Percentiles rank a stretch among this genome's conserved stretches.
Conservation (phyloP, 2,797 vertebrate genomes). For the Notolepis coatsorum region DNA sequence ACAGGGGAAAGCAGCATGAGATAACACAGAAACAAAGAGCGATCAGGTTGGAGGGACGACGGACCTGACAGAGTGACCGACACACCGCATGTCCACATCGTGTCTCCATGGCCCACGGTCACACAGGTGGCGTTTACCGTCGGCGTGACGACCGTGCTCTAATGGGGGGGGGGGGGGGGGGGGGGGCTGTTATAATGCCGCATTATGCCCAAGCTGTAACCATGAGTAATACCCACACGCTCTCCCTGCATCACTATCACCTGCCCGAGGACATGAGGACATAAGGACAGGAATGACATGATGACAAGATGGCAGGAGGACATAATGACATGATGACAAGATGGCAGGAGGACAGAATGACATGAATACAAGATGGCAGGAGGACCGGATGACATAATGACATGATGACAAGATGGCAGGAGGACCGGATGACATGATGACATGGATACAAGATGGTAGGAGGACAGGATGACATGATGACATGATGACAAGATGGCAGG, state of each 20-base stretch:
- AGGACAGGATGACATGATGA: no score
- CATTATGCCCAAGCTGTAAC: conserved; percentile 46
- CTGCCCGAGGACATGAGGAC: conserved; percentile 68
- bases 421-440: no score
- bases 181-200: conserved; percentile 54
- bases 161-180: no score
- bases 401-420: conserved; percentile 45
- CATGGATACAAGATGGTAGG: no score
- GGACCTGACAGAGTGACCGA: background rate
- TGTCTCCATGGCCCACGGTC: conserved; percentile 43
- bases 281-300: conserved; percentile 46
- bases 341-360: no score
- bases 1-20: no score
- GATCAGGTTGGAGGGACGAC: no score
- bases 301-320: no score
- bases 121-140: conserved; percentile 66
- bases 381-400: no score
- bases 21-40: no score
- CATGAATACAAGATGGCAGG: no score
- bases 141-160: conserved; percentile 62
- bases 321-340: no score
- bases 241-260: conserved; percentile 70
- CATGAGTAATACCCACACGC: conserved; percentile 55
- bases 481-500: conserved; percentile 48
- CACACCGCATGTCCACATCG: conserved; percentile 18